These are phyloP conservation scores for human (Homo sapiens) DNA, from an alignment of 2,113 vertebrate species.

Conservation along the genomic window GRCh38 chr17:27384501-27385000, in stretches of 20 bases:
- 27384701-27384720: neutral
- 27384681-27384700: neutral
- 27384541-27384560: neutral
- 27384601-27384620: neutral
- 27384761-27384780: neutral
- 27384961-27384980: conserved; percentile 56
- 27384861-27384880: neutral
- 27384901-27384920: neutral
- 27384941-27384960: conserved; percentile 56
- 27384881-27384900: neutral
- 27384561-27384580: neutral
- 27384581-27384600: neutral
- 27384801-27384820: neutral
- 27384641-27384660: neutral
- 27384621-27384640: neutral
- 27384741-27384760: neutral
- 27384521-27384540: neutral
- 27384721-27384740: neutral
- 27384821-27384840: neutral
- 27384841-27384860: neutral
- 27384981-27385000: conserved; percentile 53
- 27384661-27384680: neutral
- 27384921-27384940: neutral
- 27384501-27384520: neutral
- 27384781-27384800: neutral